These are phyloP conservation scores for Drosophila kurseongensis DNA, from an alignment of 1,140 invertebrate species.

Conservation along the genomic window DNA sequence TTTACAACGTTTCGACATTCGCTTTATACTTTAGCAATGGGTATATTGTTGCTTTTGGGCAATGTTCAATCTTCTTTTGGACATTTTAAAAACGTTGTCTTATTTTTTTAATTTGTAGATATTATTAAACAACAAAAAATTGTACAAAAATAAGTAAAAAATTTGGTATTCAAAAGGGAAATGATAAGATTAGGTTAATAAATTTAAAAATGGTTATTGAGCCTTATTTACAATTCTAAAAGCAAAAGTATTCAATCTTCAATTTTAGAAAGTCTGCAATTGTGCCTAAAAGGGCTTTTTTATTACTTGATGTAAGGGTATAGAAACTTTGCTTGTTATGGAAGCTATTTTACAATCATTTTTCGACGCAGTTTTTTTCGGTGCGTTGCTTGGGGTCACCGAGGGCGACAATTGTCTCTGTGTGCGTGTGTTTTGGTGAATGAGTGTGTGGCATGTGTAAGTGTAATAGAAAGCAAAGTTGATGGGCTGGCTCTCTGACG, in stretches of 20 bases:
- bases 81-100: not conserved
- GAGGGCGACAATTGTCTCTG: conserved; percentile 72
- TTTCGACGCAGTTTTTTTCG: conserved; percentile 43
- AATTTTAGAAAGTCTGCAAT: no score
- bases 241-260: no score
- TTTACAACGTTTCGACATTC: conserved; percentile 78
- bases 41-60: not conserved
- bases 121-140: not conserved
- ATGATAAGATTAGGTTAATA: no score
- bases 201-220: no score
- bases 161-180: no score
- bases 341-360: conserved; percentile 9
- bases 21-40: conserved; percentile 12
- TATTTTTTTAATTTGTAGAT: no score
- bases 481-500: conserved; percentile 62
- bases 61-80: not conserved
- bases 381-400: conserved; percentile 65
- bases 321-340: not conserved
- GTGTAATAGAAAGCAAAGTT: conserved; percentile 80
- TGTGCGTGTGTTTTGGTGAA: conserved; percentile 26
- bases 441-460: conserved; percentile 69
- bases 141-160: no score
- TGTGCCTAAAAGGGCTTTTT: no score
- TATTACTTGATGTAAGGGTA: conserved; percentile 6
- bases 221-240: not conserved